Evolutionary conservation across 2,888 invertebrate genomes (phyloP), one percentile per base, ranked within the genome.

Genomic region (Diabrotica balteata): DNA sequence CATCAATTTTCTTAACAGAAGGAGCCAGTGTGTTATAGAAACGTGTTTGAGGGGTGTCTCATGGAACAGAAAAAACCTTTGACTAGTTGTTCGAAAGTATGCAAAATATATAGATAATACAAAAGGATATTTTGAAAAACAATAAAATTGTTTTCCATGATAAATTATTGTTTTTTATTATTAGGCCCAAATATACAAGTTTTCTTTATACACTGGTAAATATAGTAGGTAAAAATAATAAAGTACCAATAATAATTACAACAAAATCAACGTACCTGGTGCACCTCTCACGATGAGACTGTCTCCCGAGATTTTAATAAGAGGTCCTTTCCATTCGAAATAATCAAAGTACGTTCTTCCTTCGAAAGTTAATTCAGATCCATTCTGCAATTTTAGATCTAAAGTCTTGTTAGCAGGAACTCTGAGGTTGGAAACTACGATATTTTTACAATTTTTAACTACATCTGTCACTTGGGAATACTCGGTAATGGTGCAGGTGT

Each of bases 261-360:
- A 46, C 10, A 17, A 47, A 17, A 32, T 17, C 17, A 9, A 43
- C 66, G 50, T 59, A 72, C 63, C 63, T 57, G 42, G 8, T 44
- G 42, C 51, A 50, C 63, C 63, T 22, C 44, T n/a, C 7, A 63
- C 17, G 17, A 43, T 11, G 2, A 63, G 44, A 43, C 17, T 7
- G 3, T 63, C 22, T 55, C 63, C 63, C 0, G 44, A 3, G 57
- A 64, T 66, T 6, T 43, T 32, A 22, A 66, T 45, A 46, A 66
- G 53, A 55, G 55, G 66, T 42, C 58, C 65, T 46, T 59, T 43
- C 66, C 66, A 66, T 47, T 66, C 50, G 10, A 10, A 49, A 52
- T 66, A 60, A 11, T 55, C 66, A 43, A 66, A 66, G 17, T 32
- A 17, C 9, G 50, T 54, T n/a, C 46, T 47, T 50, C 66, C 66